These are phyloP conservation scores for Rattus rattus DNA, from an alignment of 2,113 vertebrate species.

Conservation along the genomic window DNA sequence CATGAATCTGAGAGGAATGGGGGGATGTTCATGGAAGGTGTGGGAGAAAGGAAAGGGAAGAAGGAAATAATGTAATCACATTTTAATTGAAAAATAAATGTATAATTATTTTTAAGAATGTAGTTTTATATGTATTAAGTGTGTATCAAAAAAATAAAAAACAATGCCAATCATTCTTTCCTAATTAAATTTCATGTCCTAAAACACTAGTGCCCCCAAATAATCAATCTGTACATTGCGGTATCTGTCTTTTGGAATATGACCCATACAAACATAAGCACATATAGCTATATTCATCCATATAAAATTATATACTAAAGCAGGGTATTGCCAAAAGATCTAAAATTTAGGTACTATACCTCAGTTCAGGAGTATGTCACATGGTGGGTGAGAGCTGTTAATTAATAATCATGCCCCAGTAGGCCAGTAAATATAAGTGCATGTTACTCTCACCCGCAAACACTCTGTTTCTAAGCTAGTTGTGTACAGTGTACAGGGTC, in stretches of 20 bases:
- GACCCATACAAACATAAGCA: background rate
- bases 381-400: background rate
- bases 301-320: background rate
- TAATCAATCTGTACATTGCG: background rate
- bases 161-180: background rate
- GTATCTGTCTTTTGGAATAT: background rate
- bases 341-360: background rate
- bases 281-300: background rate
- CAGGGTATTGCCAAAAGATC: background rate
- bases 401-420: background rate
- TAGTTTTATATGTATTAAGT: background rate
- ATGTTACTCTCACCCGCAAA: background rate
- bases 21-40: background rate
- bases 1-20: background rate
- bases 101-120: background rate
- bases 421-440: background rate
- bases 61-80: background rate
- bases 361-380: background rate
- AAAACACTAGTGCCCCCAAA: conserved; percentile 22
- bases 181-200: background rate
- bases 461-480: background rate
- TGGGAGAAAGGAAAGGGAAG: background rate
- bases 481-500: background rate
- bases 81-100: background rate
- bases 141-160: conserved; percentile 5